Percentiles rank a stretch among this genome's conserved stretches.
These are phyloP conservation scores for Hafferia zeledoni DNA, from an alignment of 2,797 vertebrate genomes.

Conservation along the genomic window DNA sequence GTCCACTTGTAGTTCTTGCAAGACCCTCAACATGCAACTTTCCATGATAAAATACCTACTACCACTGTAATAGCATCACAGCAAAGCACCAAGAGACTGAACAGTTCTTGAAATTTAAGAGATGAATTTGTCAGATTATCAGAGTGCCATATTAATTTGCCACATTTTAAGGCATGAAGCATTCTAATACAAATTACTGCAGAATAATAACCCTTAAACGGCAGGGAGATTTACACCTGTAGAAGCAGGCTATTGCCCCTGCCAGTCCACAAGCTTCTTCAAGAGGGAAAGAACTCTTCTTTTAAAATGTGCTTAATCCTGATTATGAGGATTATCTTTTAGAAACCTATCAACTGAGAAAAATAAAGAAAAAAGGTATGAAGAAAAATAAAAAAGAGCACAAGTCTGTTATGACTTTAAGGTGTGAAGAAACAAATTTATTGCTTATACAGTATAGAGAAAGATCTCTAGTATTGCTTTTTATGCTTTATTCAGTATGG, in stretches of 20 bases:
- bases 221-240: not conserved
- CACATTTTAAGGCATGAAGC: not conserved
- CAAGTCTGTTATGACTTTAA: not conserved
- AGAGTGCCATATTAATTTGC: not conserved
- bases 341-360: not conserved
- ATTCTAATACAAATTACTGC: not conserved
- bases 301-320: not conserved
- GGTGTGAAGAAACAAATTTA: not conserved
- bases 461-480: not conserved
- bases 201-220: not conserved
- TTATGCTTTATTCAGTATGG: not conserved
- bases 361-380: not conserved
- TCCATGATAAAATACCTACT: not conserved
- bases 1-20: not conserved
- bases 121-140: not conserved
- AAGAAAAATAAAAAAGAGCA: not conserved
- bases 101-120: not conserved
- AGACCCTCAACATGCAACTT: conserved; percentile 1
- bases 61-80: not conserved
- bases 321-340: not conserved
- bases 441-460: not conserved
- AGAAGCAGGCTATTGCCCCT: not conserved
- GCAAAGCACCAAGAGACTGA: not conserved
- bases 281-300: not conserved
- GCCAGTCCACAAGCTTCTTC: not conserved